phyloP scores from a whole-genome alignment of 2,888 invertebrate genomes.

The Rhodophaea formosa region DNA sequence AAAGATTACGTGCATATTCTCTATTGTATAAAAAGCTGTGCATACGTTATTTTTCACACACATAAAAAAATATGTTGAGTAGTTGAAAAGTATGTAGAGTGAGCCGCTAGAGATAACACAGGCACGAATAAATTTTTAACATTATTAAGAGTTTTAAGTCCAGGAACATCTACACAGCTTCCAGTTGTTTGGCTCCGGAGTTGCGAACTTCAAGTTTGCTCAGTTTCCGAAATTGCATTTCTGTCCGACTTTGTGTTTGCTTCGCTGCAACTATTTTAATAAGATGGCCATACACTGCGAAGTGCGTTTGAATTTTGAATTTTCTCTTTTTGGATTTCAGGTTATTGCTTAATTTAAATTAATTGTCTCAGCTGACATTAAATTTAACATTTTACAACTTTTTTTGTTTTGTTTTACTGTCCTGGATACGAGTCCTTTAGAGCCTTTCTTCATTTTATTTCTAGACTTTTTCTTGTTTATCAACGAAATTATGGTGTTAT shows the following conservation, averaged over 20 bases:
- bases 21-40: too few relatives aligned
- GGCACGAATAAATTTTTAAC: not conserved
- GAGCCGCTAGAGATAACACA: not conserved
- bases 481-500: too few relatives aligned
- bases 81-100: too few relatives aligned
- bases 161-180: constrained; percentile 5
- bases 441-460: too few relatives aligned
- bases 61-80: too few relatives aligned
- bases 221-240: constrained; percentile 14
- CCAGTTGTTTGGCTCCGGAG: constrained; percentile 16
- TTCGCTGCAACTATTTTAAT: constrained; percentile 3
- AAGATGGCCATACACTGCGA: not conserved
- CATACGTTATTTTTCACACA: too few relatives aligned
- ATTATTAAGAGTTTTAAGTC: constrained; percentile 3
- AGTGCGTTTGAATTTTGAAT: not conserved
- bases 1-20: too few relatives aligned
- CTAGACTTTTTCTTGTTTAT: too few relatives aligned
- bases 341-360: not conserved
- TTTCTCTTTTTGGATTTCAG: not conserved
- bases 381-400: too few relatives aligned
- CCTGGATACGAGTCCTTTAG: too few relatives aligned
- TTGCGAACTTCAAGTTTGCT: constrained; percentile 13
- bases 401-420: too few relatives aligned
- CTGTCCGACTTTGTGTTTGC: constrained; percentile 6
- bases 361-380: not conserved